Evolutionary conservation across 2,113 vertebrate genomes (phyloP).

Genomic region (Bubo blakistoni): DNA sequence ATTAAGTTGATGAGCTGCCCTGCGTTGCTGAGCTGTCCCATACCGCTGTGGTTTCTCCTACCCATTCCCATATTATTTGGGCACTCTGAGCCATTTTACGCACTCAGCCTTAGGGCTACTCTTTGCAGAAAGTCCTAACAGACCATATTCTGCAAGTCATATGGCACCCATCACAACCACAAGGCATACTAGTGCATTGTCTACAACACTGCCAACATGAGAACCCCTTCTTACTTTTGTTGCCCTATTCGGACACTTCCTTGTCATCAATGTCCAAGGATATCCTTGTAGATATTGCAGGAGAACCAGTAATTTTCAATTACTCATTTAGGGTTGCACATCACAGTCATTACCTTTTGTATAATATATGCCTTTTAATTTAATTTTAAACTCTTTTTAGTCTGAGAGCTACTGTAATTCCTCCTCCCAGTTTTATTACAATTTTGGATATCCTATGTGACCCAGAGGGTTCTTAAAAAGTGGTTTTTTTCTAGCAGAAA

Average conservation of each 20-base stretch:
- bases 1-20: background rate
- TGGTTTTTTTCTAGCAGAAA: background rate
- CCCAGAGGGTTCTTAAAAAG: background rate
- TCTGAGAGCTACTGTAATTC: background rate
- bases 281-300: background rate
- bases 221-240: background rate
- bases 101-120: background rate
- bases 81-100: background rate
- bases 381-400: background rate
- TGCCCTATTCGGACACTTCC: background rate
- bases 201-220: background rate
- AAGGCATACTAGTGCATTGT: background rate
- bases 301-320: background rate
- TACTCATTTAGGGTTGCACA: background rate
- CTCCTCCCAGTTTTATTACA: background rate
- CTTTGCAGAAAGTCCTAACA: background rate
- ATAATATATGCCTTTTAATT: background rate
- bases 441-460: background rate
- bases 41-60: background rate
- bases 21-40: background rate
- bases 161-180: background rate
- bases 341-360: background rate
- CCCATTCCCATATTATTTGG: background rate
- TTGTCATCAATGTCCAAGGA: background rate
- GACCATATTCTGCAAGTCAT: background rate